Base-by-base conservation (phyloP, 2,113 vertebrate species). In the Chroicocephalus ridibundus region DNA sequence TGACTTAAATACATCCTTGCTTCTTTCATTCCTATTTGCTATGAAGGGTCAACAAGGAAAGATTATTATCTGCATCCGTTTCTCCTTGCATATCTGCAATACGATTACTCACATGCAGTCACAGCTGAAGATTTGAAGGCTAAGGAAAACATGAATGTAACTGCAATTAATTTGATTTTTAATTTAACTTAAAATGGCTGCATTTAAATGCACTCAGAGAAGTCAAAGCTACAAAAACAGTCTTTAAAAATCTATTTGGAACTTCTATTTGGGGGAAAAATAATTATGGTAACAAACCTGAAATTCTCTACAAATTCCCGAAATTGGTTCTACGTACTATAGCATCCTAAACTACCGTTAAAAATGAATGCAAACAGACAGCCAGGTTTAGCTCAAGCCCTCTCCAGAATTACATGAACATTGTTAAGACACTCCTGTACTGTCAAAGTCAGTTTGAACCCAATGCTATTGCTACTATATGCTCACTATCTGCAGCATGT, bases 1-100 rank as follows among this genome's bases (percentile, higher is more conserved):
- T 42, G 38, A 93, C 42, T 82, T 82, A 92, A 93, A 81, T 77
- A 31, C 3, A 38, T 36, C 46, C 95, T 79, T 91, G 42, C 20
- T 86, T 10, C 46, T 92, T 88, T 74, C 38, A 61, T 57, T 90
- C 27, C 20, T 77, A 15, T 21, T 91, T 76, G 29, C 31, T 84
- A 24, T 26, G 38, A 81, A 93, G 15, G 64, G 16, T 51, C 62
- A 90, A 57, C 10, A 71, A 11, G 47, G 38, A 76, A 46, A 51
- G 52, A 47, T 75, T 54, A 36, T 9, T 64, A 15, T 25, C 42
- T 64, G 38, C 15, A 71, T 76, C 6, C 64, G 29, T 57, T 65
- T 78, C 34, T 29, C 27, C n/a, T 51, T 61, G 29, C 4, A 0
- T 27, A 57, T n/a, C 38, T 51, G 27, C 26, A 93, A 2, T 38